Percentiles rank a stretch among this genome's conserved stretches.
Evolutionary conservation across 2,113 vertebrate species (phyloP).

Genomic region (Felis chaus): DNA sequence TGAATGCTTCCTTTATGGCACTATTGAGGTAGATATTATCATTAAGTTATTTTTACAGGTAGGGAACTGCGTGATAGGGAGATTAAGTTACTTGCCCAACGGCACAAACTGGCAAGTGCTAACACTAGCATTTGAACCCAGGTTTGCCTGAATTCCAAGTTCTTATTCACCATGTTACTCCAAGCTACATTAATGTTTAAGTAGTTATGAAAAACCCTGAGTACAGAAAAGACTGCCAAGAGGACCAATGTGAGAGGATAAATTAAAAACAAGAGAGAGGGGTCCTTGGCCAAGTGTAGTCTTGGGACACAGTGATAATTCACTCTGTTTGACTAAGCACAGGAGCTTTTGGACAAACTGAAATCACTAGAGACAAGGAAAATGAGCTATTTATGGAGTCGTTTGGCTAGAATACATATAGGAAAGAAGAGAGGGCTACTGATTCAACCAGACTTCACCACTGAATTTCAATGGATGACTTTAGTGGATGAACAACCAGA

Average conservation of each 20-base stretch:
- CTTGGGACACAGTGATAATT: not conserved
- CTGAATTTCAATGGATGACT: not conserved
- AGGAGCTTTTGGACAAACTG: not conserved
- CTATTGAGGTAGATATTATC: not conserved
- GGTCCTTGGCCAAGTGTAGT: not conserved
- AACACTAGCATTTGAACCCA: not conserved
- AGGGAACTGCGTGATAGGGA: not conserved
- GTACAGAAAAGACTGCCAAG: not conserved
- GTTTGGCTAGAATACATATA: not conserved
- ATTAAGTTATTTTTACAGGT: not conserved
- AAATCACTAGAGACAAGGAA: not conserved
- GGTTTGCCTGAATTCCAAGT: not conserved
- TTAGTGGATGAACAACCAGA: not conserved
- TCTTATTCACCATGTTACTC: not conserved
- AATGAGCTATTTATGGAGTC: not conserved
- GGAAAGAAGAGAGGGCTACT: not conserved
- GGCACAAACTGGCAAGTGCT: not conserved
- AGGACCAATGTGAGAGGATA: not conserved
- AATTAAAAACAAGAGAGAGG: not conserved
- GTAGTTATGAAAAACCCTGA: not conserved
- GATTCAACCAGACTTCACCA: not conserved
- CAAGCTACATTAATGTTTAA: not conserved
- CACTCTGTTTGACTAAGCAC: not conserved
- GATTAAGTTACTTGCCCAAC: not conserved
- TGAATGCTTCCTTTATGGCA: not conserved